Evolutionary conservation across 2,888 invertebrate species (phyloP), one percentile per base, ranked within the genome.

Genomic region (Pachliopta kotzebuea): DNA sequence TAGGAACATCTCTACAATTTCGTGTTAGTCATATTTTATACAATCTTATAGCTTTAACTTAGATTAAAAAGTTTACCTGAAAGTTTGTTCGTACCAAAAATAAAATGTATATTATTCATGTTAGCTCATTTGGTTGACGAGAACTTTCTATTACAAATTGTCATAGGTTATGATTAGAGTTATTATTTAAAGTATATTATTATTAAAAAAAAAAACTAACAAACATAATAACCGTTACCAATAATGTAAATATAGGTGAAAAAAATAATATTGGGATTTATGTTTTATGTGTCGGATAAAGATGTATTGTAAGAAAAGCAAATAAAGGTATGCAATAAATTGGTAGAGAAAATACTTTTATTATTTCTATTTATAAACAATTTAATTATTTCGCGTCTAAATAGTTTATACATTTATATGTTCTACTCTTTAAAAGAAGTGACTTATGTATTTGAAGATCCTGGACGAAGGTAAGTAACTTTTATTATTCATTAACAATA

Each of bases 31-130:
- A 90, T 86, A 85, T 77, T 78, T 82, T 85, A 86, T 79, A 85
- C 81, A 64, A 81, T 82, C 24, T 75, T 74, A 87, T 89, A 91
- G 91, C 91, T 91, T 91, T 91, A 91, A 89, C 74, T 77, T 85
- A 88, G 80, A 69, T 80, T 77, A 76, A 76, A 82, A 76, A 77
- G 77, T 77, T 78, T 72, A 71, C 74, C 76, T 79, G 85, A 81
- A 90, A 88, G 88, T 85, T 90, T 78, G 81, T 76, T 83, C 86
- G 80, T 88, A 88, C 90, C 90, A 89, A 91, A 91, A 45, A 45
- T 2, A 45, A 52, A 86, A 88, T 90, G 85, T 90, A 86, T 88
- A 88, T 88, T 88, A 75, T 81, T 74, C 75, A 60, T 82, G 80
- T 84, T 86, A 86, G 82, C 82, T 84, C 72, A 78, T 83, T 89